Percentiles rank a stretch among this genome's conserved stretches.
Conservation (phyloP, 2,113 vertebrate species). For the Pantherophis guttatus region DNA sequence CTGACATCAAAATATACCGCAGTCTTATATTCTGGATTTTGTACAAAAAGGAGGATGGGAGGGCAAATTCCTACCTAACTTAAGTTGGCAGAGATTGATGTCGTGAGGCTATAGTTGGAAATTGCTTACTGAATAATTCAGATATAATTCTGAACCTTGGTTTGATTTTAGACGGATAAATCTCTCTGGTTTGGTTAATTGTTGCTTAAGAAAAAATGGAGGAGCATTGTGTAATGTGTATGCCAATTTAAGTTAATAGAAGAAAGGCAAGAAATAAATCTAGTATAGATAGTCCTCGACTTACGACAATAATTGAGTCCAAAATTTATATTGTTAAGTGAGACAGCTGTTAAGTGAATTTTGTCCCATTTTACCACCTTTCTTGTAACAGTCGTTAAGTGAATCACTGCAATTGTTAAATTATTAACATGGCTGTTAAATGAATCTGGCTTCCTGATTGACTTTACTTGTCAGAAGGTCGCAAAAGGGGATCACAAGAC, state of each 20-base stretch:
- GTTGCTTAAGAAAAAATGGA: background rate
- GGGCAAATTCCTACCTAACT: background rate
- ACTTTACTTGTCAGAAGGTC: too few relatives aligned
- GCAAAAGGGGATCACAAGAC: too few relatives aligned
- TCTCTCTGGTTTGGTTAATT: background rate
- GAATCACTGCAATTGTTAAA: too few relatives aligned
- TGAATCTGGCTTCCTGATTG: too few relatives aligned
- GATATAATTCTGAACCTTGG: slow-evolving; percentile 3
- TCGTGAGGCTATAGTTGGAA: slow-evolving; percentile 47
- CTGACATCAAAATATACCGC: background rate
- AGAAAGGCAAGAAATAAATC: background rate
- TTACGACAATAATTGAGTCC: too few relatives aligned
- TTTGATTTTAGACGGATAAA: background rate
- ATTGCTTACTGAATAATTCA: slow-evolving; percentile 63
- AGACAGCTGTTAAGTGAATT: too few relatives aligned
- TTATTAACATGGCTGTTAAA: too few relatives aligned
- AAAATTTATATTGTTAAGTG: too few relatives aligned
- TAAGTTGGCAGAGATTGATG: slow-evolving; percentile 3
- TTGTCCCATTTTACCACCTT: too few relatives aligned
- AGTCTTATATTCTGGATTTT: slow-evolving; percentile 10
- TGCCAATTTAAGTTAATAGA: background rate
- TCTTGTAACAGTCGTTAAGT: too few relatives aligned
- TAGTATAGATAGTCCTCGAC: background rate
- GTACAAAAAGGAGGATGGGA: background rate
- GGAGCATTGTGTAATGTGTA: background rate